These are phyloP conservation scores for Patella depressa DNA, from an alignment of 2,888 invertebrate genomes.

Conservation along the genomic window DNA sequence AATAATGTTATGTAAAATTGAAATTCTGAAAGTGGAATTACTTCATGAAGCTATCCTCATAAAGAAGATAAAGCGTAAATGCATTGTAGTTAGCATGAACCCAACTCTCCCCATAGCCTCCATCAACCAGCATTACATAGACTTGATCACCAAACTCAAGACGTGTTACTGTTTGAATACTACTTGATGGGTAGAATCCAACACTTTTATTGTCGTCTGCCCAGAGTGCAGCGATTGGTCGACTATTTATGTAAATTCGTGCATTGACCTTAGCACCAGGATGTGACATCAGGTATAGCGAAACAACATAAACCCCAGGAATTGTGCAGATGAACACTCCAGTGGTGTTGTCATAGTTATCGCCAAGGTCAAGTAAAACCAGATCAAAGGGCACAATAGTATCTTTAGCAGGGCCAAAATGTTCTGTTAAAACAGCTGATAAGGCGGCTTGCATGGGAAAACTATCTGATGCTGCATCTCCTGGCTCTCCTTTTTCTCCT, in stretches of 20 bases:
- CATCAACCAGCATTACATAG: conserved; percentile 48
- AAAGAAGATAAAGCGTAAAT: conserved; percentile 44
- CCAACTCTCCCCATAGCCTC: conserved; percentile 51
- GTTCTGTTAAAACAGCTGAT: conserved; percentile 42
- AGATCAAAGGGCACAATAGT: conserved; percentile 47
- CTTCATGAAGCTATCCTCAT: conserved; percentile 37
- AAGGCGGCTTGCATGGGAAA: conserved; percentile 38
- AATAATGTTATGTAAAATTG: conserved; percentile 4
- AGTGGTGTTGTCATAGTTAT: conserved; percentile 48
- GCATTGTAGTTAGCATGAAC: conserved; percentile 51
- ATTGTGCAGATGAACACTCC: conserved; percentile 48
- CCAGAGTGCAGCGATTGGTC: conserved; percentile 50
- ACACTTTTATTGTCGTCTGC: conserved; percentile 46
- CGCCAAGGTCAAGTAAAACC: conserved; percentile 41
- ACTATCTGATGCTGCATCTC: not conserved
- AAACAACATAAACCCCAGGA: conserved; percentile 47
- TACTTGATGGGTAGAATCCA: conserved; percentile 49
- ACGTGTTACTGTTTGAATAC: conserved; percentile 44
- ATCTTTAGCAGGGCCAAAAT: conserved; percentile 47
- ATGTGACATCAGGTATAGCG: conserved; percentile 48
- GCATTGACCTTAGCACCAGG: conserved; percentile 50
- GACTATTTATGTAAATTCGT: conserved; percentile 43
- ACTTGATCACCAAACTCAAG: conserved; percentile 50
- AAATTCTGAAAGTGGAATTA: not conserved
- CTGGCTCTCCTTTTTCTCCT: conserved; percentile 20